These are phyloP conservation scores for Empis livida DNA, from an alignment of 2,888 invertebrate species.

Conservation along the genomic window DNA sequence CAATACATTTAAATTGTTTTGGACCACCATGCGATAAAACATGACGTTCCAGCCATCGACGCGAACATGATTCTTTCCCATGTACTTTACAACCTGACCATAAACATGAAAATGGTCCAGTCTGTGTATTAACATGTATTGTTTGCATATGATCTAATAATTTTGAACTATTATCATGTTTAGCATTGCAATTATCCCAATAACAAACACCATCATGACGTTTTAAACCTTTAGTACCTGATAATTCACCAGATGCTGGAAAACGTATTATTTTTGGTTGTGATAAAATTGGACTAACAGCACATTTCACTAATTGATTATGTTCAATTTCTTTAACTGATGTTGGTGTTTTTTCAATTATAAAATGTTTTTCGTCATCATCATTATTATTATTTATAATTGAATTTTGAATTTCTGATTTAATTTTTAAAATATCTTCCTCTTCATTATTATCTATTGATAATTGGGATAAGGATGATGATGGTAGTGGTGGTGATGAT, in stretches of 20 bases:
- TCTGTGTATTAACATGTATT: slow-evolving; percentile 76
- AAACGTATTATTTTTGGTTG: slow-evolving; percentile 73
- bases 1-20: slow-evolving; percentile 91
- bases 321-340: slow-evolving; percentile 12
- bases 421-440: not conserved
- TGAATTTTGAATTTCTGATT: too few species aligned
- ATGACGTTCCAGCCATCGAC: slow-evolving; percentile 88
- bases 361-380: not conserved
- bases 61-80: slow-evolving; percentile 80
- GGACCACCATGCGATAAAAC: slow-evolving; percentile 82
- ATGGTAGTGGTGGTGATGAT: slow-evolving; percentile 1
- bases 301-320: slow-evolving; percentile 23
- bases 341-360: too few species aligned
- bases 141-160: slow-evolving; percentile 79
- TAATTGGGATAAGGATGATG: not conserved
- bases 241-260: slow-evolving; percentile 42
- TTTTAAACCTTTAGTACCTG: slow-evolving; percentile 26
- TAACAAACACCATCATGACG: slow-evolving; percentile 48
- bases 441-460: not conserved
- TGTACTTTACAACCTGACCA: slow-evolving; percentile 94
- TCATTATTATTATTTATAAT: not conserved
- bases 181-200: slow-evolving; percentile 71
- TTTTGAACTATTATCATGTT: slow-evolving; percentile 66
- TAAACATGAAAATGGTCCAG: slow-evolving; percentile 74
- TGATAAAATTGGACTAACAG: slow-evolving; percentile 63